Evolutionary conservation across 2,888 invertebrate genomes (phyloP).

Genomic region (Melanostoma mellinum): DNA sequence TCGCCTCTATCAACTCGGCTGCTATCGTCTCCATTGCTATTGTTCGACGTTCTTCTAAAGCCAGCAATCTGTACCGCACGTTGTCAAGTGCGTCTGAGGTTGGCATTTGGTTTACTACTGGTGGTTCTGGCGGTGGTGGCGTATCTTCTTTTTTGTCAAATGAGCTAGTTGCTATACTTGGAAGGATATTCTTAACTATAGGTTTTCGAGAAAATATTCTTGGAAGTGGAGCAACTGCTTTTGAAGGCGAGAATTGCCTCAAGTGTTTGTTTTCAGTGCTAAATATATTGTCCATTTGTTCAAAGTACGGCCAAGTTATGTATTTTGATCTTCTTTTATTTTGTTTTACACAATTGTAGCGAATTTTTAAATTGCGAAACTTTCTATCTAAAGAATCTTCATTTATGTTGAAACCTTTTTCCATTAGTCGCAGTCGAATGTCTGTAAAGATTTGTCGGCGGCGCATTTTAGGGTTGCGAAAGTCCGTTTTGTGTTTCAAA

Average conservation of each 20-base stretch:
- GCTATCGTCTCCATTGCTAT: slow-evolving; percentile 27
- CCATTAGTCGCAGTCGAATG: slow-evolving; percentile 16
- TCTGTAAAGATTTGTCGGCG: slow-evolving; percentile 11
- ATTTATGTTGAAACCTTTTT: slow-evolving; percentile 17
- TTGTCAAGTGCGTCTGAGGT: too few species aligned
- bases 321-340: too few species aligned
- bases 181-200: too few species aligned
- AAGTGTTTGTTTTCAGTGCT: not conserved
- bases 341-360: too few species aligned
- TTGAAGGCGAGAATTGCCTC: too few species aligned
- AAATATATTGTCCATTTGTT: slow-evolving; percentile 28
- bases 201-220: too few species aligned
- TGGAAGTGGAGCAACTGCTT: too few species aligned
- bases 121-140: too few species aligned
- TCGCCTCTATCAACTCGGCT: slow-evolving; percentile 4
- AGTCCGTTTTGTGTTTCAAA: not conserved
- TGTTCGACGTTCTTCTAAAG: slow-evolving; percentile 28
- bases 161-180: too few species aligned
- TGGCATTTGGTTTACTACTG: too few species aligned
- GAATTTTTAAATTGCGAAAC: slow-evolving; percentile 21
- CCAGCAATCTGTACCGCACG: slow-evolving; percentile 5
- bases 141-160: too few species aligned
- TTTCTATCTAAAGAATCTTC: slow-evolving; percentile 5
- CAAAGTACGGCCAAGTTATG: slow-evolving; percentile 17
- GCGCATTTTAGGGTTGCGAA: not conserved